Evolutionary conservation across 2,888 invertebrate species (phyloP), one percentile per base, ranked within the genome.

Genomic region (Petrolisthes cinctipes): DNA sequence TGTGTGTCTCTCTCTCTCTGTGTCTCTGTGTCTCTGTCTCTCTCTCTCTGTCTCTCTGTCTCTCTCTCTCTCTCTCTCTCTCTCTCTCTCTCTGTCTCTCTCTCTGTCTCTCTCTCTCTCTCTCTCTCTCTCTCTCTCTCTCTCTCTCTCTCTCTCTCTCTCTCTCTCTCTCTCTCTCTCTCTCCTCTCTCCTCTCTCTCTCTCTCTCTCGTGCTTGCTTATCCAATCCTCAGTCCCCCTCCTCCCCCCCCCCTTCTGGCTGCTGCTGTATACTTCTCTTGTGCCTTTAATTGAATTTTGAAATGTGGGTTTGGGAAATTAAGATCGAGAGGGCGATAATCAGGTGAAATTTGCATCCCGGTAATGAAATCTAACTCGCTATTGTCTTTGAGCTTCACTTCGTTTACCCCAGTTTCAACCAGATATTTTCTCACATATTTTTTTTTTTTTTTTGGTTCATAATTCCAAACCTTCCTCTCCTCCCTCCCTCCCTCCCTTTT

Each of bases 301-400:
- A 81, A 61, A 37, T 81, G 81, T 81, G 81, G 81, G 81, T 81
- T 66, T 81, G 61, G 61, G 61, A 61, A 81, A 81, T 81, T 81
- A 81, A 81, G 81, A 81, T 81, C 81, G 2, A 71, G 20, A 71
- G 71, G n/a, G 71, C 71, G 71, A 71, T 71, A 71, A 71, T 71
- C 71, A 71, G 6, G 71, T 14, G 6, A 20, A n/a, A 71, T 71
- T 71, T 71, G 71, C 71, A 71, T 71, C 17, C 71, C 11, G 17
- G 14, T 71, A 71, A 71, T 71, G 71, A 71, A 71, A 71, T n/a
- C 71, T 71, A 11, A 71, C 71, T 71, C 71, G 71, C 71, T 71
- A n/a, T 71, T 71, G 71, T 71, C 20, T 71, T 51, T 37, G 17
- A 20, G 11, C 37, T 51, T 23, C 11, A 14, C 9, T 53, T 37